Evolutionary conservation across 1,140 invertebrate genomes (phyloP).

Genomic region (Drusus annulatus): DNA sequence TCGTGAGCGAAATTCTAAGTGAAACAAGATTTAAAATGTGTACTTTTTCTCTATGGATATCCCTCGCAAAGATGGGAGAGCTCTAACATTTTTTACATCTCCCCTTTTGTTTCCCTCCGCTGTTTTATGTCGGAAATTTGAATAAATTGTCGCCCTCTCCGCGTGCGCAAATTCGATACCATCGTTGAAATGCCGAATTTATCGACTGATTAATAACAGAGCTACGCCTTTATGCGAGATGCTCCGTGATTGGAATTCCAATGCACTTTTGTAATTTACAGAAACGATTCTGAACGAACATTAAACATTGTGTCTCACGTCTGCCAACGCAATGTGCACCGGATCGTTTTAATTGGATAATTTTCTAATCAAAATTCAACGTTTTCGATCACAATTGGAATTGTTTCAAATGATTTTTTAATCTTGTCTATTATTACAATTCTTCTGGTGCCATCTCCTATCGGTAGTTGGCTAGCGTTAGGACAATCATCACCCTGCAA

Average conservation of each 20-base stretch:
- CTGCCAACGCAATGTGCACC: neutral
- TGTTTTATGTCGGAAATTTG: slow-evolving; percentile 59
- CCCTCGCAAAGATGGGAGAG: slow-evolving; percentile 32
- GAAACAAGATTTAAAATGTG: slow-evolving; percentile 54
- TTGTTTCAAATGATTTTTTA: too few species aligned
- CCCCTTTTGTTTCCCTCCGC: slow-evolving; percentile 42
- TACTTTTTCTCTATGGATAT: slow-evolving; percentile 48
- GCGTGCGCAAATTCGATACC: slow-evolving; percentile 52
- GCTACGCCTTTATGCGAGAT: slow-evolving; percentile 41
- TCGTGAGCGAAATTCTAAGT: slow-evolving; percentile 59
- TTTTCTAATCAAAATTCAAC: too few species aligned
- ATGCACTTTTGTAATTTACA: slow-evolving; percentile 40
- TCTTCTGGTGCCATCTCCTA: too few species aligned
- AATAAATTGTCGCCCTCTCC: slow-evolving; percentile 58
- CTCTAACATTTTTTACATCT: slow-evolving; percentile 45
- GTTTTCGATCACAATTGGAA: too few species aligned
- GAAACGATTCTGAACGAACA: slow-evolving; percentile 3
- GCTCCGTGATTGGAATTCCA: slow-evolving; percentile 47
- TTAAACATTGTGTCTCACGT: slow-evolving; percentile 15
- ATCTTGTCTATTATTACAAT: too few species aligned
- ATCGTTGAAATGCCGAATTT: slow-evolving; percentile 58
- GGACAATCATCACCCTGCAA: too few species aligned
- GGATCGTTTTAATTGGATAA: neutral
- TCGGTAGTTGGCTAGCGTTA: too few species aligned
- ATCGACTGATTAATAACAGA: slow-evolving; percentile 60